Percentiles rank a stretch among this genome's conserved stretches.
Conservation (phyloP, 2,113 vertebrate genomes). For the Pelecanoides urinatrix region DNA sequence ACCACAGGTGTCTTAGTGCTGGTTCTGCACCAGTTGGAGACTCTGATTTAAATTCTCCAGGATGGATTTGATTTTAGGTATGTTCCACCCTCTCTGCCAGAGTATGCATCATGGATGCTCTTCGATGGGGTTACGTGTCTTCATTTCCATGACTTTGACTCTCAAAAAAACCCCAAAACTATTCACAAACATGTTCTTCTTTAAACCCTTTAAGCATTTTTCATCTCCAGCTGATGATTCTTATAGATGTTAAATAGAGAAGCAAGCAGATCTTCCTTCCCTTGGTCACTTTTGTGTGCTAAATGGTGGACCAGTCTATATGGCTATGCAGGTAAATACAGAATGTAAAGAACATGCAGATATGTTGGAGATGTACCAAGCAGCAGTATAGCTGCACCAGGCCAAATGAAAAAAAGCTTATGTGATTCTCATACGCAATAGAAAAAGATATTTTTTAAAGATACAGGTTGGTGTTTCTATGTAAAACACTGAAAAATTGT, state of each 20-base stretch:
- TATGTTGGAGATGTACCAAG: neutral
- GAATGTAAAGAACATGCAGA: neutral
- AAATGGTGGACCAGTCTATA: neutral
- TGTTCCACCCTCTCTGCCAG: neutral
- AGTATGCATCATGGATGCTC: neutral
- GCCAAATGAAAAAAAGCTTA: neutral
- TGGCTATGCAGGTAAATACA: neutral
- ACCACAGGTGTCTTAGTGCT: neutral
- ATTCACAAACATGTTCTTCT: neutral
- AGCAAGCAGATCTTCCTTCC: neutral
- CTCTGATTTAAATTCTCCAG: neutral
- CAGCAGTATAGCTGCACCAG: neutral
- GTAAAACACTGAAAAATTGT: neutral
- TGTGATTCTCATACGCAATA: neutral
- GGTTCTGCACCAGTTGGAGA: neutral
- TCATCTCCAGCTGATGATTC: neutral
- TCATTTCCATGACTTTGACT: neutral
- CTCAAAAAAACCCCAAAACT: neutral
- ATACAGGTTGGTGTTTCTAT: neutral
- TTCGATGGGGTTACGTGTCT: neutral
- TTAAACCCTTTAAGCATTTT: neutral
- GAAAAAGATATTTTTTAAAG: neutral
- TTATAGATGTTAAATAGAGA: neutral
- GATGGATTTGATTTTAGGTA: neutral
- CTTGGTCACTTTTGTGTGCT: neutral